Evolutionary conservation across 2,113 vertebrate species (phyloP).

Genomic region (Orycteropus afer): DNA sequence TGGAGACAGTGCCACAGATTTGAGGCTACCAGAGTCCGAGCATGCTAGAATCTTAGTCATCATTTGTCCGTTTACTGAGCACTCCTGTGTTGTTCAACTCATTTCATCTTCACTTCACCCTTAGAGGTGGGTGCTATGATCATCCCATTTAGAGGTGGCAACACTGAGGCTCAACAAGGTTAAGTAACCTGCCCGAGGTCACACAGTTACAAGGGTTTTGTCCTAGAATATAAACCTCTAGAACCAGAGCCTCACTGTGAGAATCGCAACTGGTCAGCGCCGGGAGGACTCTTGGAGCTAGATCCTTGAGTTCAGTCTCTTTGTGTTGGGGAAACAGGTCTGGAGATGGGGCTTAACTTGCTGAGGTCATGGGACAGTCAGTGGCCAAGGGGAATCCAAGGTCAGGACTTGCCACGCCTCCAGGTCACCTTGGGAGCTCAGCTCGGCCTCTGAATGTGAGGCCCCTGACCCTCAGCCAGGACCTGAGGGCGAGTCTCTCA

Average conservation of each 20-base stretch:
- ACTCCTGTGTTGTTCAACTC: fast-evolving
- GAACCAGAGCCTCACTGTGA: not conserved
- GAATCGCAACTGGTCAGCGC: not conserved
- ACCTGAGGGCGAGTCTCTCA: not conserved
- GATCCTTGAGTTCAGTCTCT: not conserved
- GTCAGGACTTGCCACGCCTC: not conserved
- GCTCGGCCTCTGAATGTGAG: not conserved
- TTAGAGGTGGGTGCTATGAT: too few relatives aligned
- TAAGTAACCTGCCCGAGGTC: not conserved
- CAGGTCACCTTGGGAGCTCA: not conserved
- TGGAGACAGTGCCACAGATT: not conserved
- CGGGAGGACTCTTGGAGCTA: not conserved
- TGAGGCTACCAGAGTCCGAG: not conserved
- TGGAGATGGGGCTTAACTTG: not conserved
- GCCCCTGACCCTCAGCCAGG: not conserved
- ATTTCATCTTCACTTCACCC: too few relatives aligned
- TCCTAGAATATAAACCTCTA: not conserved
- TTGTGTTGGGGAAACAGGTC: not conserved
- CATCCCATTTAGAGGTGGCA: not conserved
- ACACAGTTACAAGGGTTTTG: not conserved
- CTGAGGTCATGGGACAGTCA: not conserved
- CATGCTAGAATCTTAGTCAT: not conserved
- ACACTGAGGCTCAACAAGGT: not conserved
- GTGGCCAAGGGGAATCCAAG: not conserved
- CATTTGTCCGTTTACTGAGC: fast-evolving